Base-by-base conservation (phyloP, 2,888 invertebrate species). In the Fabriciana adippe region DNA sequence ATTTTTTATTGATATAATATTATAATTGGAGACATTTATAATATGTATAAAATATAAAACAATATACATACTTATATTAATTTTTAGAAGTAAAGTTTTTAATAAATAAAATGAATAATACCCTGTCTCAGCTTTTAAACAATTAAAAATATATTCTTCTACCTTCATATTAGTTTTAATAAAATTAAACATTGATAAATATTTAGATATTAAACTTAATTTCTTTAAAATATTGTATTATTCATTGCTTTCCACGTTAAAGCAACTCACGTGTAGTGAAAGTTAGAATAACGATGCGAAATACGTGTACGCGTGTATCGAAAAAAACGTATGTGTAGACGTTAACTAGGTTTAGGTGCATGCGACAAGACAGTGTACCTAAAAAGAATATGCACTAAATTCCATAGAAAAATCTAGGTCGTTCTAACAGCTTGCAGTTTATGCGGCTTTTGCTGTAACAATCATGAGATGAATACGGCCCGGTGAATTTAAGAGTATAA, bases 381-480 rank as follows among this genome's bases (percentile, higher is more conserved):
- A 59, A 50, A 51, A 16, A 55, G n/a, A 48, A 71, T 59, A 50
- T 66, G 64, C 26, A 70, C 63, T 51, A 60, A 47, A 18, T 64
- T 59, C 57, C 72, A 72, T 72, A 76, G 77, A 81, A 81, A 78
- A 74, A 85, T 81, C 80, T 84, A 82, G 85, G 83, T 78, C 80
- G 83, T 68, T 64, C 45, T 54, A 66, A 55, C 51, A 48, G n/a
- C 14, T 50, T 50, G 15, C 15, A 50, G 15, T 14, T 60, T 50
- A 26, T 61, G 51, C 61, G 51, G 51, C 35, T 61, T 51, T 41
- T 35, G 41, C 51, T 14, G 14, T 5, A 51, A 51, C 16, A 15
- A 61, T 61, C 60, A 31, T 35, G 18, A 15, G 35, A 41, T 21
- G 50, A 51, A 53, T 35, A 41, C 11, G 35, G 35, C 3, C 48